Evolutionary conservation across 2,113 vertebrate species (phyloP), one percentile per base, ranked within the genome.

Genomic region (Chionomys nivalis): DNA sequence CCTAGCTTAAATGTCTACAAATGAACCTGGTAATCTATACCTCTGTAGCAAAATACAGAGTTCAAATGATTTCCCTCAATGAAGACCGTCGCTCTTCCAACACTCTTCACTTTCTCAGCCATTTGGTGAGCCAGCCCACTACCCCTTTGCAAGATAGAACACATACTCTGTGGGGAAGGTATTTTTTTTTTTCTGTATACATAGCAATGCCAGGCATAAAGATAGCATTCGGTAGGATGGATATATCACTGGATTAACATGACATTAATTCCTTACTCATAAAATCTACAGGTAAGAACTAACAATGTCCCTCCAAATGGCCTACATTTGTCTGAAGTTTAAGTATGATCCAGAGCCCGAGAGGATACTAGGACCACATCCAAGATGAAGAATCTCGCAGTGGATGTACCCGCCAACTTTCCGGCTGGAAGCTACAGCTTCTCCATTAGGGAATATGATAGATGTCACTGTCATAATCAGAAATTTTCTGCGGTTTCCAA

Each of bases 381-480:
- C 91, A 90, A 97, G 96, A 97, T 75, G 21, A 16, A 61, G 76
- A 91, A 96, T 92, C 93, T 49, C 68, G 3, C 89, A 93, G 23
- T 70, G 68, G 87, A 94, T 91, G 87, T 75, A 93, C 92, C 94
- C 19, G 36, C 79, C 90, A 97, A 96, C 52, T 96, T 97, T 58
- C 97, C 93, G 77, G 87, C 97, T 28, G 52, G 90, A 98, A 96
- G 63, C 82, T 81, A 94, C 78, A 75, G 79, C 0, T 6, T 55
- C 90, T 98, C 96, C 96, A 94, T 97, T 94, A 98, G 55, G 96
- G 95, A 98, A 97, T 97, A 98, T 97, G 98, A 98, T 92, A 97
- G 98, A 98, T 97, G 97, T 82, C 97, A 96, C 31, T 97, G 97
- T 95, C 96, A 93, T 1, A 79, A 94, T 82, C 94, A 89, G 95